These are phyloP conservation scores for Caenorhabditis doughertyi DNA, from an alignment of 2,888 invertebrate genomes.

Conservation along the genomic window DNA sequence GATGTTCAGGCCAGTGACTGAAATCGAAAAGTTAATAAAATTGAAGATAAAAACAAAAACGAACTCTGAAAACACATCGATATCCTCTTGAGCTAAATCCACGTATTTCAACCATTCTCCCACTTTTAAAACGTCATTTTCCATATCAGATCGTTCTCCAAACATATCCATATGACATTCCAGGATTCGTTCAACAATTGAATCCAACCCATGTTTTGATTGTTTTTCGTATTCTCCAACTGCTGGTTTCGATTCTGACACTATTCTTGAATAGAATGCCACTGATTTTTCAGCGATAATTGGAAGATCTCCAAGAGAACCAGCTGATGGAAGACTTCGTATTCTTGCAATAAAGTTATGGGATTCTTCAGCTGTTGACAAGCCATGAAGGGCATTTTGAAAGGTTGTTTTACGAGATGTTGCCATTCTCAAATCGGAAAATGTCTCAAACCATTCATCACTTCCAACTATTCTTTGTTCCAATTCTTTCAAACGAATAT, in stretches of 20 bases:
- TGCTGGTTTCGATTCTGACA: slow-evolving; percentile 11
- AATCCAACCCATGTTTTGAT: slow-evolving; percentile 37
- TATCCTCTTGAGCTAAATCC: slow-evolving; percentile 33
- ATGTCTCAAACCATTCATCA: slow-evolving; percentile 39
- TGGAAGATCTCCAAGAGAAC: slow-evolving; percentile 35
- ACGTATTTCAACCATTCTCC: slow-evolving; percentile 56
- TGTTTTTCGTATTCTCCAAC: slow-evolving; percentile 15
- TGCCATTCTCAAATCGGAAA: slow-evolving; percentile 34
- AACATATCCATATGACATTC: slow-evolving; percentile 46
- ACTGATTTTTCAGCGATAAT: slow-evolving; percentile 30
- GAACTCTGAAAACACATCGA: slow-evolving; percentile 47
- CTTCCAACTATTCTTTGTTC: not conserved
- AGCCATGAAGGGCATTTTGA: slow-evolving; percentile 34
- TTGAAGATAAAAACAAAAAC: not conserved
- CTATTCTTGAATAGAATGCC: slow-evolving; percentile 47
- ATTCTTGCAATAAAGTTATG: slow-evolving; percentile 40
- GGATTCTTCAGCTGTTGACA: slow-evolving; percentile 38
- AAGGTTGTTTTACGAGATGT: slow-evolving; percentile 43
- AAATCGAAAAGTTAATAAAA: not conserved
- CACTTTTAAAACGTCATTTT: slow-evolving; percentile 36
- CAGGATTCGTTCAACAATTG: slow-evolving; percentile 42
- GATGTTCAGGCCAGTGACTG: slow-evolving; percentile 41
- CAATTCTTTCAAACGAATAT: slow-evolving; percentile 72
- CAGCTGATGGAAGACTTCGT: slow-evolving; percentile 24
- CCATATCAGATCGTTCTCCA: slow-evolving; percentile 14